Percentiles rank a stretch among this genome's conserved stretches.
phyloP scores from a whole-genome alignment of 2,797 vertebrate genomes.

The Pipistrellus nathusii region DNA sequence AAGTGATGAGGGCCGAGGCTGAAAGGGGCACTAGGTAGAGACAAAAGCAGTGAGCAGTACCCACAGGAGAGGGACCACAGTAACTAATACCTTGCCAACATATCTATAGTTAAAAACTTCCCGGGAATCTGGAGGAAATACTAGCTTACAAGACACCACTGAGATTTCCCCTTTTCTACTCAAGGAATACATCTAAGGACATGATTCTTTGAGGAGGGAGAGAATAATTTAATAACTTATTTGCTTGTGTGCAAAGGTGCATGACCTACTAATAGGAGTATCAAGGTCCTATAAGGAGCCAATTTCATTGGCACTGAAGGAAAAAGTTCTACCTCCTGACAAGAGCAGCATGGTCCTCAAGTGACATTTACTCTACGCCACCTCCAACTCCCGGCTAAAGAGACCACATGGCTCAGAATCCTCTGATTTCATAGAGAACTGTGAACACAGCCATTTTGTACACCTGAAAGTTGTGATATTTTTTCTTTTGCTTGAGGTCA shows the following conservation, averaged over 20 bases:
- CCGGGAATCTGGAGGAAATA: not conserved
- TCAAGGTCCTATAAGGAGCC: not conserved
- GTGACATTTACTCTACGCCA: not conserved
- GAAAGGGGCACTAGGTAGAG: fast-evolving
- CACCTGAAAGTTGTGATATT: slow-evolving; percentile 5
- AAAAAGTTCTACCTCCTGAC: not conserved
- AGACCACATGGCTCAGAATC: not conserved
- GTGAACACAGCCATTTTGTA: not conserved
- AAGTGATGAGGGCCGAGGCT: not conserved
- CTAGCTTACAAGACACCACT: not conserved
- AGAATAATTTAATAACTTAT: not conserved
- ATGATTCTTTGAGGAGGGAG: not conserved
- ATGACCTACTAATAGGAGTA: not conserved
- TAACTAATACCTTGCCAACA: not conserved
- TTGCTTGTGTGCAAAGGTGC: not conserved
- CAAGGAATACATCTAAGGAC: not conserved
- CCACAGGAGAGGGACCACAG: fast-evolving
- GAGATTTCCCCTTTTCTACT: not conserved
- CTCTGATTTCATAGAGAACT: not conserved
- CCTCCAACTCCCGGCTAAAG: not conserved
- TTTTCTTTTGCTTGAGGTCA: slow-evolving; percentile 30
- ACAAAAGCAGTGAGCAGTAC: not conserved
- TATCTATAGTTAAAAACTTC: not conserved
- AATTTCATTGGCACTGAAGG: slow-evolving; percentile 21
- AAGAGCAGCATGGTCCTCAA: not conserved